Percentiles rank a stretch among this genome's conserved stretches.
Evolutionary conservation across 2,797 vertebrate genomes (phyloP).

Genomic region (Coendou prehensilis): DNA sequence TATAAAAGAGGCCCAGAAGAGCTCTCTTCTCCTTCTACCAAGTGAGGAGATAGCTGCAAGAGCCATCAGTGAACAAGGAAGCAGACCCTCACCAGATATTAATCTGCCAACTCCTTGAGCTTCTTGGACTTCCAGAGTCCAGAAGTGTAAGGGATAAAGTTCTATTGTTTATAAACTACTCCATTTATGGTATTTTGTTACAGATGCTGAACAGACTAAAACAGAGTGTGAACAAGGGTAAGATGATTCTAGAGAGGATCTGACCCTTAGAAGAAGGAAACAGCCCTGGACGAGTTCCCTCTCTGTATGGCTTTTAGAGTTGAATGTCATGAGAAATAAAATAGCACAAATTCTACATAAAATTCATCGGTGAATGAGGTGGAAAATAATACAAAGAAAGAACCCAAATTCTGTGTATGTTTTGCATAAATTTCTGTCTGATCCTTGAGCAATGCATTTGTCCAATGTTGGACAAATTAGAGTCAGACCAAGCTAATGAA

Average conservation of each 20-base stretch:
- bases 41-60: not conserved
- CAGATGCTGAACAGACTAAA: not conserved
- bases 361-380: not conserved
- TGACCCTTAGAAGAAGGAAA: not conserved
- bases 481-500: not conserved
- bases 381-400: not conserved
- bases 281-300: not conserved
- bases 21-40: not conserved
- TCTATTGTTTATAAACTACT: not conserved
- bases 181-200: not conserved
- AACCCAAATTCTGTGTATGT: not conserved
- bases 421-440: not conserved
- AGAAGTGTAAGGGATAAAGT: not conserved
- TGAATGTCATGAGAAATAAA: not conserved
- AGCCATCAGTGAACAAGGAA: not conserved
- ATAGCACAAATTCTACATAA: not conserved
- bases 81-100: too few species aligned
- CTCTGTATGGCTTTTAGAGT: conserved; percentile 19
- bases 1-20: too few species aligned
- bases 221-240: conserved; percentile 6
- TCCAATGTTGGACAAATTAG: not conserved
- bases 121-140: not conserved
- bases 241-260: not conserved
- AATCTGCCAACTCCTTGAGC: not conserved
- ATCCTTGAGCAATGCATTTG: not conserved